These are phyloP conservation scores for Himalopsyche tibetana DNA, from an alignment of 2,888 invertebrate species.

Conservation along the genomic window DNA sequence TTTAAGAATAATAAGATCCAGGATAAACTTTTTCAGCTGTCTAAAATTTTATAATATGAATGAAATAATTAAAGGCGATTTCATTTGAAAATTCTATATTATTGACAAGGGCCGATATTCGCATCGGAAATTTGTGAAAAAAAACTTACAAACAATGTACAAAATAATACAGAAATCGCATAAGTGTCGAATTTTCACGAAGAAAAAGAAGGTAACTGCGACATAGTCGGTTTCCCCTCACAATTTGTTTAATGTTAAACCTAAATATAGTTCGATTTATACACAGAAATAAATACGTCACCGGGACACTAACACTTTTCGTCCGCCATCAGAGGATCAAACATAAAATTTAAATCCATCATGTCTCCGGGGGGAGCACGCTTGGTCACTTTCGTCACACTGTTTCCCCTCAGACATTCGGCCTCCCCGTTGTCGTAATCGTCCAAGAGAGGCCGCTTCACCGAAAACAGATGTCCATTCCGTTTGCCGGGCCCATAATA, in stretches of 20 bases:
- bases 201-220: constrained; percentile 53
- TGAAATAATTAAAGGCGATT: neutral
- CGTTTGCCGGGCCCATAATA: constrained; percentile 60
- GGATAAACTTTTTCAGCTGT: neutral
- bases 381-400: constrained; percentile 62
- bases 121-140: constrained; percentile 71
- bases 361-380: constrained; percentile 65
- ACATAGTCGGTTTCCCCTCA: constrained; percentile 45
- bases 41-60: neutral
- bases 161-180: constrained; percentile 75
- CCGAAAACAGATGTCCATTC: constrained; percentile 61
- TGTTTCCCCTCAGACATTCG: constrained; percentile 54
- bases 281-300: constrained; percentile 69
- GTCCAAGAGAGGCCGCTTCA: constrained; percentile 64
- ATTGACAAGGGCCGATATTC: constrained; percentile 67
- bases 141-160: constrained; percentile 77
- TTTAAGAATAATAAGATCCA: neutral
- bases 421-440: constrained; percentile 70
- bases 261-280: constrained; percentile 66
- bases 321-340: constrained; percentile 75
- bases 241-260: constrained; percentile 29
- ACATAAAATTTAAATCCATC: constrained; percentile 73
- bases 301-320: constrained; percentile 73
- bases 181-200: constrained; percentile 59
- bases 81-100: constrained; percentile 64